These are phyloP conservation scores for Dorcus parallelipipedus DNA, from an alignment of 2,888 invertebrate genomes.

Conservation along the genomic window DNA sequence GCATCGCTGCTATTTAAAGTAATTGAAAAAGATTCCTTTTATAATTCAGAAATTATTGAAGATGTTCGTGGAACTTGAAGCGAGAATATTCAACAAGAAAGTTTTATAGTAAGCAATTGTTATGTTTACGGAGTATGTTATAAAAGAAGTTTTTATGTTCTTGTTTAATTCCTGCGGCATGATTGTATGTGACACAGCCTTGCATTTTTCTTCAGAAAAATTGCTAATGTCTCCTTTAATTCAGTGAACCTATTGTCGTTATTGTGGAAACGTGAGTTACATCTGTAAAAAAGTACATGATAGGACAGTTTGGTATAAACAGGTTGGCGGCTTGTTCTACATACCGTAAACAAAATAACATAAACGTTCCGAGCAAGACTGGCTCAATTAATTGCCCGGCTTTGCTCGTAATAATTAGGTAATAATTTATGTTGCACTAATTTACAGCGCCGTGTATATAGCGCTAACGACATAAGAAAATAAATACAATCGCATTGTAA, in stretches of 20 bases:
- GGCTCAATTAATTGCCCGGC: slow-evolving; percentile 26
- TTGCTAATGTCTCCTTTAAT: no score
- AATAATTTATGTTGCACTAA: slow-evolving; percentile 27
- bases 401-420: slow-evolving; percentile 28
- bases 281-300: neutral
- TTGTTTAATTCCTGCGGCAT: no score
- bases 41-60: no score
- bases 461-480: slow-evolving; percentile 18
- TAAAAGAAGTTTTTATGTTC: no score
- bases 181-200: no score
- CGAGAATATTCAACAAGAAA: no score
- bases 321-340: slow-evolving; percentile 3
- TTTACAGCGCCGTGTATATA: slow-evolving; percentile 21
- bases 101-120: no score
- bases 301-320: neutral
- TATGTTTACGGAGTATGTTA: no score
- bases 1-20: no score
- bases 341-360: neutral
- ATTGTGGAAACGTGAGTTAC: neutral
- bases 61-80: no score
- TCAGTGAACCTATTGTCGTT: neutral
- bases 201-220: no score
- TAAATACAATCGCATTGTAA: slow-evolving; percentile 13
- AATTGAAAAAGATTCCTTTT: no score
- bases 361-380: slow-evolving; percentile 21